A percentile compares a stretch with the other conserved stretches of the same genome.
phyloP scores from a whole-genome alignment of 2,797 vertebrate species.

The Kryptolebias ocellatus region DNA sequence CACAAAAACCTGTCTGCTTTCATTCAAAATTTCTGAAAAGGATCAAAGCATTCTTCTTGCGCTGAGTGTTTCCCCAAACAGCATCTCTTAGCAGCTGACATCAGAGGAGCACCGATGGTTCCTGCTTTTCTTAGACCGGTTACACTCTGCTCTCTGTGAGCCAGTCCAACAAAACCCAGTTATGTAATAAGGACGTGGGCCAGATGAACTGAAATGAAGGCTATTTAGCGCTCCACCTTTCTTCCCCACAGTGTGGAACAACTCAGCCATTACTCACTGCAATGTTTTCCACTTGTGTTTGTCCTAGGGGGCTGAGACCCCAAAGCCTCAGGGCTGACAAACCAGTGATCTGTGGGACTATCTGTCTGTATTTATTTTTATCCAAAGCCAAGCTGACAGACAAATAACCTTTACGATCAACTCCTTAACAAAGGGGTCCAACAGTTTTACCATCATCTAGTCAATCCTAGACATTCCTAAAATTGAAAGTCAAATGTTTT shows the following conservation, averaged over 20 bases:
- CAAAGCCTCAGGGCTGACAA: conserved; percentile 25
- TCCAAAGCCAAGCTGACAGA: conserved; percentile 37
- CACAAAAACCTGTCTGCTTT: background rate
- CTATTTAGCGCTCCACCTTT: conserved; percentile 59
- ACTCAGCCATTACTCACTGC: conserved; percentile 60
- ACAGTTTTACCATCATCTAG: background rate
- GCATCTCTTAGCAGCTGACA: conserved; percentile 43
- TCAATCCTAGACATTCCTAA: background rate
- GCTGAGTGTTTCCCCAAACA: conserved; percentile 43
- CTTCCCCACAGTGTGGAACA: conserved; percentile 45
- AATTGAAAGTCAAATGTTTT: no score
- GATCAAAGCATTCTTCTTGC: conserved; percentile 49
- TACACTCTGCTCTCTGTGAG: conserved; percentile 37
- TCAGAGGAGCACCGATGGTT: conserved; percentile 30
- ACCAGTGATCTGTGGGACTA: conserved; percentile 23
- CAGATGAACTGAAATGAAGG: conserved; percentile 65
- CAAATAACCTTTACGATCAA: conserved; percentile 41
- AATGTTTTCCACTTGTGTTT: conserved; percentile 66
- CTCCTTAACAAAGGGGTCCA: conserved; percentile 3
- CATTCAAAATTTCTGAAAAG: conserved; percentile 20
- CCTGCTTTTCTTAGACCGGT: conserved; percentile 43
- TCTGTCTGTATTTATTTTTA: conserved; percentile 34
- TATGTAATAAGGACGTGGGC: conserved; percentile 67
- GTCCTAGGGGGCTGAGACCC: conserved; percentile 41
- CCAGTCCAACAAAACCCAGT: conserved; percentile 55